These are phyloP conservation scores for Daboia siamensis DNA, from an alignment of 2,113 vertebrate genomes.

Conservation along the genomic window DNA sequence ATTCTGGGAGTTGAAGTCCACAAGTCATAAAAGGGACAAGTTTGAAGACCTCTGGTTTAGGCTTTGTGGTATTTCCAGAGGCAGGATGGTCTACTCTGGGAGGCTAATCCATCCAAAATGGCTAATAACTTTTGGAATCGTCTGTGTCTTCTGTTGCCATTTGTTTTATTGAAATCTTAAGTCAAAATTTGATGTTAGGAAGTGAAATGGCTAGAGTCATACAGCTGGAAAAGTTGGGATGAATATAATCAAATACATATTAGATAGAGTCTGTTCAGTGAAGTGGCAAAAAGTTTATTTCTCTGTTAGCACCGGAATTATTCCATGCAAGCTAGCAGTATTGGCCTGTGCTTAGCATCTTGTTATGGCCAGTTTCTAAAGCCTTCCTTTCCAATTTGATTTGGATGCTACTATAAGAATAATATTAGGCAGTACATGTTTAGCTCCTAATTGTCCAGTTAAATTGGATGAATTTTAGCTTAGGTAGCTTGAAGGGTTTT, in stretches of 20 bases:
- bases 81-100: neutral
- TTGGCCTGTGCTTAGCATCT: neutral
- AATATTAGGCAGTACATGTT: neutral
- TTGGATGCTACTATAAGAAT: neutral
- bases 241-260: neutral
- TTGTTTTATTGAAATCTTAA: neutral
- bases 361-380: neutral
- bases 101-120: neutral
- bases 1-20: no score
- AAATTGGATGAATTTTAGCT: neutral
- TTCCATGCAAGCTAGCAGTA: neutral
- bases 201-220: neutral
- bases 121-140: neutral
- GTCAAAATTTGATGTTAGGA: neutral
- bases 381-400: neutral
- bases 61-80: neutral
- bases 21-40: no score
- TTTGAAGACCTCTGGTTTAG: neutral
- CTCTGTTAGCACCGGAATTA: neutral
- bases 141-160: neutral
- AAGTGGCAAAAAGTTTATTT: neutral
- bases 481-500: neutral
- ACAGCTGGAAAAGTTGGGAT: neutral
- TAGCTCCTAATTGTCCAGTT: neutral
- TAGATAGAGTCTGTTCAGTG: neutral